phyloP scores from a whole-genome alignment of 2,113 vertebrate species.

The Syrrhaptes paradoxus region DNA sequence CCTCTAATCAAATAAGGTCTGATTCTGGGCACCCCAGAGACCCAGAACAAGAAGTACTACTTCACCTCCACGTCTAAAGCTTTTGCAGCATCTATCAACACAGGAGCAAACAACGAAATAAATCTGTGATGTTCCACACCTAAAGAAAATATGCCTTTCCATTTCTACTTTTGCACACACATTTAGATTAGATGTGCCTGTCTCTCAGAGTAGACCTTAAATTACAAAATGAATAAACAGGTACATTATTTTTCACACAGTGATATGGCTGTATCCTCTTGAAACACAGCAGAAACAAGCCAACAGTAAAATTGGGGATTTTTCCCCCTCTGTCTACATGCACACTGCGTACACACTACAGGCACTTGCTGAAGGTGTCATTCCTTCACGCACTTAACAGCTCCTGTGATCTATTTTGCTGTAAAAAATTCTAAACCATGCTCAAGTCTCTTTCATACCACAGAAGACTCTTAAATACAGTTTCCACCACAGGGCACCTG shows the following conservation, averaged over 20 bases:
- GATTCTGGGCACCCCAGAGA: background rate
- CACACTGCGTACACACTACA: background rate
- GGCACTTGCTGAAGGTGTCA: background rate
- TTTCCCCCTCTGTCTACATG: background rate
- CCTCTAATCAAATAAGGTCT: slow-evolving; percentile 34
- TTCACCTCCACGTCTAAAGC: background rate
- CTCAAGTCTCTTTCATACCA: background rate
- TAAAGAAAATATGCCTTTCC: background rate
- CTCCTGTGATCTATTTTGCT: background rate
- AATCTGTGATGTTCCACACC: background rate
- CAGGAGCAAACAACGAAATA: slow-evolving; percentile 1
- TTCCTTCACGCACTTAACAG: background rate
- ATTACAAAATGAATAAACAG: background rate
- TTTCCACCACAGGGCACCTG: background rate
- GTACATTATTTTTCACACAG: background rate
- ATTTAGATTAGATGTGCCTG: background rate
- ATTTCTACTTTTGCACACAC: background rate
- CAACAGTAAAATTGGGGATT: background rate
- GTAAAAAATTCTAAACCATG: background rate
- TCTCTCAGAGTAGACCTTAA: background rate
- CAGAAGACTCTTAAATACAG: background rate
- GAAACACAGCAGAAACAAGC: background rate
- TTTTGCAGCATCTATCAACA: slow-evolving; percentile 2
- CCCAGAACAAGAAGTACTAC: background rate
- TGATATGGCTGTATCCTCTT: background rate